Conservation (phyloP, 2,113 vertebrate species). For the Vicugna pacos region DNA sequence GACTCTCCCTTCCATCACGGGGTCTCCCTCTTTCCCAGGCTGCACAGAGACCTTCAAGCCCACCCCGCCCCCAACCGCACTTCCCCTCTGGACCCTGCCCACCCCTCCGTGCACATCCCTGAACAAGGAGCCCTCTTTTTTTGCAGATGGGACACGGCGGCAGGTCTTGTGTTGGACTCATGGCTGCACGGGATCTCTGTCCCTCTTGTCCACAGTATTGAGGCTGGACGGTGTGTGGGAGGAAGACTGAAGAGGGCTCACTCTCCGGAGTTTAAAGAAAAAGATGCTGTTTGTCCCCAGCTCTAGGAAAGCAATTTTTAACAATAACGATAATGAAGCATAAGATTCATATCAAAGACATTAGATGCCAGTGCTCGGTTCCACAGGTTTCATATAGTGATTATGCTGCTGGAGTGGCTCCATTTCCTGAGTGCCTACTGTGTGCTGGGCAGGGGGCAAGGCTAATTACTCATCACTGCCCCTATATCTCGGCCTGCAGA, state of each 20-base stretch:
- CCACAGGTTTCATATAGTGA: background rate
- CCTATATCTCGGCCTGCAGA: fast-evolving
- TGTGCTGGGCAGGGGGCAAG: background rate
- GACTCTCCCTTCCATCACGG: background rate
- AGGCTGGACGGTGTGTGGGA: no score
- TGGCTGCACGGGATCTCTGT: background rate
- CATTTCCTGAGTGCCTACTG: background rate
- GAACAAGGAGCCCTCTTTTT: background rate
- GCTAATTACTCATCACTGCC: background rate
- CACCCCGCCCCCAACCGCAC: background rate
- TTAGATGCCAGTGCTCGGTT: background rate
- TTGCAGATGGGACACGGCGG: background rate
- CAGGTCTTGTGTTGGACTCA: background rate
- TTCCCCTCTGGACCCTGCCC: background rate
- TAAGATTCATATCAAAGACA: background rate
- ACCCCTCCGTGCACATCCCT: background rate
- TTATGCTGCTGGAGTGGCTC: background rate
- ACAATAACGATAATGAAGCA: fast-evolving
- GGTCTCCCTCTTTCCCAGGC: background rate
- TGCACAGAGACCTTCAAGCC: background rate
- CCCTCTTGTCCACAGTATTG: background rate
- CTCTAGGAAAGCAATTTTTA: no score
- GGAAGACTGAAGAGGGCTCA: background rate
- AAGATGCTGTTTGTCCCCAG: no score
- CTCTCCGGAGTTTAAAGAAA: background rate